phyloP scores from a whole-genome alignment of 1,140 invertebrate species.

The Drosophila nebulosa region DNA sequence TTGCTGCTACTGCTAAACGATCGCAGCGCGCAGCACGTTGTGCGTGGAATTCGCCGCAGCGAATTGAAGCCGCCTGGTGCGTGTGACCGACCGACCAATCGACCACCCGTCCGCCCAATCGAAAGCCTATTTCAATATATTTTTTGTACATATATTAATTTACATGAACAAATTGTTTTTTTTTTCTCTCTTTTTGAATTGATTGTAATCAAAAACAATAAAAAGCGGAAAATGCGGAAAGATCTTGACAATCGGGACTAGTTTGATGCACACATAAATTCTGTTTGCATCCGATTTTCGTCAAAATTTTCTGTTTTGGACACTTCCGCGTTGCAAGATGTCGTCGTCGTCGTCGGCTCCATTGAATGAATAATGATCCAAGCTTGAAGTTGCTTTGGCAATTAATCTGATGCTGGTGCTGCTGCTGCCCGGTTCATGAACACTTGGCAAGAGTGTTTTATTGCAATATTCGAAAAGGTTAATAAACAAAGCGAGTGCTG shows the following conservation, averaged over 20 bases:
- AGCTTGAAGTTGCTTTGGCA: constrained; percentile 43
- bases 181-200: constrained; percentile 36
- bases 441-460: constrained; percentile 64
- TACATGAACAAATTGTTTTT: constrained; percentile 38
- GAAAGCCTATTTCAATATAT: constrained; percentile 24
- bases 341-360: background rate
- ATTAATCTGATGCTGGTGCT: constrained; percentile 57
- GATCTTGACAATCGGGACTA: constrained; percentile 11
- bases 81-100: background rate
- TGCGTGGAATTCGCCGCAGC: constrained; percentile 34
- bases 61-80: background rate
- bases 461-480: constrained; percentile 68
- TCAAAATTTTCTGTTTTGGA: constrained; percentile 29
- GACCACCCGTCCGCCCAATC: background rate
- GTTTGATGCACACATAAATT: constrained; percentile 9
- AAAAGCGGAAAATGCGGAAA: constrained; percentile 38
- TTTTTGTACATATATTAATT: constrained; percentile 31
- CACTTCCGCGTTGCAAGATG: constrained; percentile 60
- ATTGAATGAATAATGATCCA: constrained; percentile 51
- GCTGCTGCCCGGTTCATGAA: constrained; percentile 30
- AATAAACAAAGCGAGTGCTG: constrained; percentile 67
- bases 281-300: constrained; percentile 36
- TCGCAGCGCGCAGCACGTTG: background rate
- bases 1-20: constrained; percentile 5
- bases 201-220: constrained; percentile 40